Evolutionary conservation across 2,888 invertebrate genomes (phyloP).

Genomic region (Tanytarsus gracilentus): DNA sequence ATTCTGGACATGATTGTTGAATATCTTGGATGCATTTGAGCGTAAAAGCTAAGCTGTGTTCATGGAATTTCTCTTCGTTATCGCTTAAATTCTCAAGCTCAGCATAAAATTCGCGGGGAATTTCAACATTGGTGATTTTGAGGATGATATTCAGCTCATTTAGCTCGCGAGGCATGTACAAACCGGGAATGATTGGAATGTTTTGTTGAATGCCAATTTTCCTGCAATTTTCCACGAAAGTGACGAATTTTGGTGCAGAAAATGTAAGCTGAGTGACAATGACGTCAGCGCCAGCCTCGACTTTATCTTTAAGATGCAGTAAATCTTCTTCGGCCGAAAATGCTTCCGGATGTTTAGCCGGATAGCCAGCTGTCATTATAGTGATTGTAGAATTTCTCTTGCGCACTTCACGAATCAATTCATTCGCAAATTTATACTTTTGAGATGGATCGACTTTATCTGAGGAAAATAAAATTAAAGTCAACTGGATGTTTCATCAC

Average conservation of each 20-base stretch:
- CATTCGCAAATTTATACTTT: conserved; percentile 5
- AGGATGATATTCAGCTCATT: background rate
- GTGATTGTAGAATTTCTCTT: background rate
- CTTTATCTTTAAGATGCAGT: background rate
- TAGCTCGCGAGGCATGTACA: background rate
- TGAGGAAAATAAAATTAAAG: background rate
- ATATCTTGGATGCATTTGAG: background rate
- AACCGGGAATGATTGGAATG: conserved; percentile 2
- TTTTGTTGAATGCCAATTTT: background rate
- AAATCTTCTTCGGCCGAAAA: background rate
- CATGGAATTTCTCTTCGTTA: conserved; percentile 7
- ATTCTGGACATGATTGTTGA: background rate
- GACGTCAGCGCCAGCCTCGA: background rate
- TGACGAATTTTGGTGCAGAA: background rate
- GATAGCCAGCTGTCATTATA: conserved; percentile 8
- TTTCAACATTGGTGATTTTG: background rate
- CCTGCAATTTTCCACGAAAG: background rate
- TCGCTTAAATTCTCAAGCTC: background rate
- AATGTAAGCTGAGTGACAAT: background rate
- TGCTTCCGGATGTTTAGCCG: background rate
- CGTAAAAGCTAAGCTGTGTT: background rate
- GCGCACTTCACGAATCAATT: conserved; percentile 1
- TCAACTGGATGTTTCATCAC: background rate
- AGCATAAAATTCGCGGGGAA: background rate
- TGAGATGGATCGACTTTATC: background rate